Conservation (phyloP, 2,113 vertebrate genomes). For the Pollimyrus isidori region DNA sequence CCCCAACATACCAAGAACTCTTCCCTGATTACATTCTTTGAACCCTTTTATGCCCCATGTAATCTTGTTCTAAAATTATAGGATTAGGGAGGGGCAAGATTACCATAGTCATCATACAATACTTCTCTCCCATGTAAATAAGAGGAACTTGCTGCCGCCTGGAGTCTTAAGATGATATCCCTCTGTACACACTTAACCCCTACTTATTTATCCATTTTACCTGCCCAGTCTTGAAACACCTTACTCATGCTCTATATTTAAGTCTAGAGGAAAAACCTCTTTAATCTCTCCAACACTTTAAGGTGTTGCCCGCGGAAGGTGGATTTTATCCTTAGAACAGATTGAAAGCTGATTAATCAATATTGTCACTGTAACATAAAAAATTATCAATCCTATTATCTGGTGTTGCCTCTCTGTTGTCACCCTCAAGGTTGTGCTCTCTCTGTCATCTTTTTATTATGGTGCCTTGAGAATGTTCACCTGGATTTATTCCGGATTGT, state of each 20-base stretch:
- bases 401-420: neutral
- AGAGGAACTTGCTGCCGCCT: neutral
- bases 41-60: neutral
- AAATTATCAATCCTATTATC: neutral
- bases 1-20: neutral
- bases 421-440: neutral
- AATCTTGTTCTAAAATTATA: neutral
- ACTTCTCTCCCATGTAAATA: neutral
- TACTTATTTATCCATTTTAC: neutral
- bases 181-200: neutral
- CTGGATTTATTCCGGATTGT: neutral
- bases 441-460: neutral
- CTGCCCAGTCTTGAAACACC: neutral
- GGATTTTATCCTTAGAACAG: neutral
- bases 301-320: neutral
- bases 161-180: neutral
- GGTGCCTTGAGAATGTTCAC: neutral
- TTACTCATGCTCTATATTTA: neutral
- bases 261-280: neutral
- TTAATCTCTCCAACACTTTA: neutral
- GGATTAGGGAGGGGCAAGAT: neutral
- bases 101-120: neutral
- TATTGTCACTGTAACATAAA: neutral
- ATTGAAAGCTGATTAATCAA: neutral
- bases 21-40: neutral